Conservation (phyloP, 2,113 vertebrate species). For the Catharus minimus region DNA sequence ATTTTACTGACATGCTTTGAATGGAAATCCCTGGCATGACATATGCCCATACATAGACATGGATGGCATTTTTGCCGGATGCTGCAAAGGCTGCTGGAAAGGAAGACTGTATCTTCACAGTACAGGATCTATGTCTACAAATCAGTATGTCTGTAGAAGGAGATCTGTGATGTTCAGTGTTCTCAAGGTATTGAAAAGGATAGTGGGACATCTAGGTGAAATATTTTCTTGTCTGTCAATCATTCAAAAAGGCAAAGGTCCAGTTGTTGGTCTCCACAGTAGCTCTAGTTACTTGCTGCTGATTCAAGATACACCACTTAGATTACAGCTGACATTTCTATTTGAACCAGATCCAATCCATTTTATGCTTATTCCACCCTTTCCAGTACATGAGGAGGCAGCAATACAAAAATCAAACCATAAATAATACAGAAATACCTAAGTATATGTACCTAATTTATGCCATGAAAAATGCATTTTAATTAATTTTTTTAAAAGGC, state of each 20-base stretch:
- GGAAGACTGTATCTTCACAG: not conserved
- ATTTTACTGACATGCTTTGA: not conserved
- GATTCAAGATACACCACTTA: constrained; percentile 23
- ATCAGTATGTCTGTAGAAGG: not conserved
- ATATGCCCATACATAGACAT: not conserved
- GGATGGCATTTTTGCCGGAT: not conserved
- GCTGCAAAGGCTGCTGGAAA: not conserved
- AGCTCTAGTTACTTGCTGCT: constrained; percentile 2
- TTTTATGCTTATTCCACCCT: constrained; percentile 40
- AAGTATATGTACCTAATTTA: constrained; percentile 5
- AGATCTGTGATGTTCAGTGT: not conserved
- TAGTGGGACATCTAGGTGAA: not conserved
- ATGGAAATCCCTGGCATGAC: not conserved
- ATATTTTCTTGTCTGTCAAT: not conserved
- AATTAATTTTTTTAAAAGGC: constrained; percentile 51
- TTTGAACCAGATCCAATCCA: constrained; percentile 59
- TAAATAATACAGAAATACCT: constrained; percentile 56
- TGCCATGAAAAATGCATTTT: constrained; percentile 34
- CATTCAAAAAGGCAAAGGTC: not conserved
- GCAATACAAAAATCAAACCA: constrained; percentile 53
- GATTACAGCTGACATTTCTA: constrained; percentile 34
- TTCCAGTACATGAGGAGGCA: constrained; percentile 33
- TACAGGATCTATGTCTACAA: not conserved
- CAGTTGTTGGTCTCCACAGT: not conserved
- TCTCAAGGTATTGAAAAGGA: not conserved